These are phyloP conservation scores for Subacronicta megacephala DNA, from an alignment of 2,888 invertebrate species.

Conservation along the genomic window DNA sequence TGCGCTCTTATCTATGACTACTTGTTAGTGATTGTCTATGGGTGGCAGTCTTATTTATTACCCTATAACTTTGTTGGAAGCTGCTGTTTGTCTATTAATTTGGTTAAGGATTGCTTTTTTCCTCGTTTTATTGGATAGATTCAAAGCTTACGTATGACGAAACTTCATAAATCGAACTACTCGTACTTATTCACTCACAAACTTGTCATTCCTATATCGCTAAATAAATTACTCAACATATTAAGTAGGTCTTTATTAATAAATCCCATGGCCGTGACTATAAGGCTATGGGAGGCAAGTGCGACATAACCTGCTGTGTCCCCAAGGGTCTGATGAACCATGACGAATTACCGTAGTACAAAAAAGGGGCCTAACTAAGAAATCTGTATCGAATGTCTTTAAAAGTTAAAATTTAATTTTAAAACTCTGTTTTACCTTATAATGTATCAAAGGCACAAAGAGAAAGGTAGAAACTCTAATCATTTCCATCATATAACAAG, in stretches of 20 bases:
- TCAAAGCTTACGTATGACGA: background rate
- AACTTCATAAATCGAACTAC: background rate
- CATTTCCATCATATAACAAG: conserved; percentile 20
- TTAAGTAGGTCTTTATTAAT: too few relatives aligned
- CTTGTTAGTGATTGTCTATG: conserved; percentile 58
- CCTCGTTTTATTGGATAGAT: background rate
- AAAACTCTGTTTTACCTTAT: too few relatives aligned
- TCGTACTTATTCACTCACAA: too few relatives aligned
- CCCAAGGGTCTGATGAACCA: too few relatives aligned
- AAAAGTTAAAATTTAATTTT: too few relatives aligned
- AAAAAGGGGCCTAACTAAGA: too few relatives aligned
- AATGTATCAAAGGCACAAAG: background rate
- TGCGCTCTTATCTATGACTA: conserved; percentile 61
- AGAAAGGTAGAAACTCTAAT: conserved; percentile 17
- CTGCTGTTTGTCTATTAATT: conserved; percentile 35
- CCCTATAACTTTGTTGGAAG: conserved; percentile 21
- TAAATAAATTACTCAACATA: too few relatives aligned
- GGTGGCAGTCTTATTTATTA: conserved; percentile 49
- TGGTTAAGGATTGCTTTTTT: conserved; percentile 3
- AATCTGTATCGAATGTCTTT: too few relatives aligned
- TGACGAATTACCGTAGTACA: too few relatives aligned
- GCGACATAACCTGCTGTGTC: too few relatives aligned
- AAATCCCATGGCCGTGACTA: too few relatives aligned
- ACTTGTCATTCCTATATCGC: background rate
- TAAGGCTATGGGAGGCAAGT: too few relatives aligned